Evolutionary conservation across 2,888 invertebrate genomes (phyloP).

Genomic region (Sphinx pinastri): DNA sequence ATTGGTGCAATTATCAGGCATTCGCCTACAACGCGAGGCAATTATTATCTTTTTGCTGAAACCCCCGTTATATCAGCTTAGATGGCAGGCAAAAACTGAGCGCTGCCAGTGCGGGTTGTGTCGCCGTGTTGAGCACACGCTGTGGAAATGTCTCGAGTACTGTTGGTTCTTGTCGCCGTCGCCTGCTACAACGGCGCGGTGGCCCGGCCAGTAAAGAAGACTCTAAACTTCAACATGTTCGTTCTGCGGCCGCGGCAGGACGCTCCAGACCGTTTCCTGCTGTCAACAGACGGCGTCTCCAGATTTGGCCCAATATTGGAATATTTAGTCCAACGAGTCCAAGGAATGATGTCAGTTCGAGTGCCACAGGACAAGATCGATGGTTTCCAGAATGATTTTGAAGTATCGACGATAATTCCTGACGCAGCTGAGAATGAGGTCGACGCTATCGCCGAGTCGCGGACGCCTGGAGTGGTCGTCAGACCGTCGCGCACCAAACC

Average conservation of each 20-base stretch:
- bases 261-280: conserved; percentile 60
- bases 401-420: conserved; percentile 50
- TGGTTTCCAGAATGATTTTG: conserved; percentile 50
- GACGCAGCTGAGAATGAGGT: conserved; percentile 78
- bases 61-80: conserved; percentile 78
- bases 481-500: conserved; percentile 70
- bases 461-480: conserved; percentile 69
- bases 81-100: conserved; percentile 71
- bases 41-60: conserved; percentile 80
- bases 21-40: conserved; percentile 65
- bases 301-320: conserved; percentile 88
- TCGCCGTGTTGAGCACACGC: conserved; percentile 66
- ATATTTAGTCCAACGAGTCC: conserved; percentile 87
- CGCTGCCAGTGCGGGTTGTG: conserved; percentile 65
- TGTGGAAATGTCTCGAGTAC: conserved; percentile 47
- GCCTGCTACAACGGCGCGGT: conserved; percentile 57
- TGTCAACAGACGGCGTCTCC: conserved; percentile 72
- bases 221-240: conserved; percentile 79
- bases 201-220: conserved; percentile 67
- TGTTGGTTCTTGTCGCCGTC: conserved; percentile 58
- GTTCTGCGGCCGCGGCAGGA: conserved; percentile 67
- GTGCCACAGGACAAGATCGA: conserved; percentile 82
- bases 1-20: conserved; percentile 73
- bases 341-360: conserved; percentile 88
- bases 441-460: conserved; percentile 72